These are phyloP conservation scores for Drosophila borealis DNA, from an alignment of 2,888 invertebrate species.

Conservation along the genomic window DNA sequence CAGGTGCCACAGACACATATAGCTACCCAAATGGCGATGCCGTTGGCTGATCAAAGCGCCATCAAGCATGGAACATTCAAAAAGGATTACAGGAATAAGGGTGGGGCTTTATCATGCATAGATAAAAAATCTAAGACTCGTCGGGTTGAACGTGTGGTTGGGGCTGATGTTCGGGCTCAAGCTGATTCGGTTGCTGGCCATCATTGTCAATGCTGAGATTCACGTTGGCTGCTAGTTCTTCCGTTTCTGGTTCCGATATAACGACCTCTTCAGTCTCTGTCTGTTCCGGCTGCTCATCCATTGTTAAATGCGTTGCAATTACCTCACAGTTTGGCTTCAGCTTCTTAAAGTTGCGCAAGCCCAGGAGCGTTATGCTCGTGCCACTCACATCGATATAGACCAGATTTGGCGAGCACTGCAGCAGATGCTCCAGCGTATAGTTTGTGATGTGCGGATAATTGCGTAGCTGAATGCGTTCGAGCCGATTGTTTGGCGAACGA, in stretches of 20 bases:
- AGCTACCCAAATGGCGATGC: neutral
- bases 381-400: constrained; percentile 88
- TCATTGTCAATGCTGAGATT: constrained; percentile 19
- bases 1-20: constrained; percentile 1
- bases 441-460: constrained; percentile 89
- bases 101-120: constrained; percentile 7
- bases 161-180: neutral
- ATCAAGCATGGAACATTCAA: constrained; percentile 16
- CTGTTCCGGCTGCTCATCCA: constrained; percentile 16
- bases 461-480: constrained; percentile 86
- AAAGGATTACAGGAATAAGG: constrained; percentile 9
- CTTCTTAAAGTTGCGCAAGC: constrained; percentile 87
- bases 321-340: constrained; percentile 87
- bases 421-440: constrained; percentile 87
- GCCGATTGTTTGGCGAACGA: constrained; percentile 85
- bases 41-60: constrained; percentile 2
- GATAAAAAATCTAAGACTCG: constrained; percentile 13
- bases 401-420: constrained; percentile 87
- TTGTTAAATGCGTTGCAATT: constrained; percentile 80
- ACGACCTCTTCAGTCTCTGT: constrained; percentile 13
- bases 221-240: constrained; percentile 1
- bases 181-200: constrained; percentile 5
- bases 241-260: neutral
- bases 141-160: constrained; percentile 8
- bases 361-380: constrained; percentile 88